phyloP scores from a whole-genome alignment of 2,888 invertebrate genomes.

The Limnephilus auricula region DNA sequence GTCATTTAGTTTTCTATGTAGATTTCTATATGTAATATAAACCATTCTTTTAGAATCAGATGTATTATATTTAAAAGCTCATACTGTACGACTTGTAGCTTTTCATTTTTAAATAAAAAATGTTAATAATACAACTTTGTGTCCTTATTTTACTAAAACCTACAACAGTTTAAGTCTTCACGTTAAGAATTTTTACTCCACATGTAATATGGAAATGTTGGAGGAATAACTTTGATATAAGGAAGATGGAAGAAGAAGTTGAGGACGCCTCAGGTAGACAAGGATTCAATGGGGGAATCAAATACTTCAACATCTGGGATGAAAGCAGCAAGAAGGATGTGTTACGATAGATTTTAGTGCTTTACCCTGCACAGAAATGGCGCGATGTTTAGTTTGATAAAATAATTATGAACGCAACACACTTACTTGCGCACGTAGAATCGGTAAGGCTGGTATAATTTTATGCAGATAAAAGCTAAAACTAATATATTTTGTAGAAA shows the following conservation, averaged over 20 bases:
- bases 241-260: background rate
- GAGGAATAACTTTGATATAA: background rate
- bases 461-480: background rate
- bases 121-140: background rate
- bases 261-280: background rate
- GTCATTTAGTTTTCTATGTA: background rate
- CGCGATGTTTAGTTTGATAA: no score
- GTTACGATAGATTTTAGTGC: no score
- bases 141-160: background rate
- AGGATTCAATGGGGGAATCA: background rate
- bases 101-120: slow-evolving; percentile 45
- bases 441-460: background rate
- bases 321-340: no score
- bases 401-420: no score
- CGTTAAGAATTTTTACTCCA: background rate
- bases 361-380: no score
- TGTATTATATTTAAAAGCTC: slow-evolving; percentile 2
- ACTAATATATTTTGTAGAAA: background rate
- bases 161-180: background rate
- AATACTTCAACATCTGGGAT: background rate
- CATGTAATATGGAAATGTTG: background rate
- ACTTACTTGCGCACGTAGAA: no score
- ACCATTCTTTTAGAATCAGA: background rate
- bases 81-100: slow-evolving; percentile 23
- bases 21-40: background rate